Evolutionary conservation across 2,113 vertebrate genomes (phyloP), one percentile per base, ranked within the genome.

Genomic region (Ceyx melanurus): DNA sequence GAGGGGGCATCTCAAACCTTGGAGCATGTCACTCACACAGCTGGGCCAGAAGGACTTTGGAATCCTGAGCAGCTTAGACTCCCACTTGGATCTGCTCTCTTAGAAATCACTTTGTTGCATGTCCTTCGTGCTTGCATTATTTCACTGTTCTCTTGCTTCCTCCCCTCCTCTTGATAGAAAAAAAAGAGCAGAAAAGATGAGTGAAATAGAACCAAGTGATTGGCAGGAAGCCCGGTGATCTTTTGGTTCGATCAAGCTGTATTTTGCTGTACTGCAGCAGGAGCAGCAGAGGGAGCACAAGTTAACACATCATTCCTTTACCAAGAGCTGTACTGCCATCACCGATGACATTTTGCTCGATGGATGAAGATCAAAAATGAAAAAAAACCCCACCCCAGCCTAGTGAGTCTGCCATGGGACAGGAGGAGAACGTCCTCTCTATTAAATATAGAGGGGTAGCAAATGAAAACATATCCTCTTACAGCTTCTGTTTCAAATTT

Each of bases 251-350:
- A 60, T 64, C 51, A 37, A 60, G 51, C 79, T 65, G 57, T 60
- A 11, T 60, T 96, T 89, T 96, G 96, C 92, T 96, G 73, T 96
- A 23, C 91, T 88, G 75, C 95, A 42, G 85, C n/a, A 6, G 84
- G 48, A 93, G 92, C 96, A 96, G 94, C 92, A 96, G 96, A 95
- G 96, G 96, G 96, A 96, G 96, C 96, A 96, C 91, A 96, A 95
- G 95, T 83, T 94, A 96, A 92, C 68, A 46, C 92, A 88, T 93
- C 50, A 37, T 53, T 57, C 61, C 68, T 86, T 86, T 45, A 48
- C 56, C 67, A 15, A 77, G 76, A 53, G 72, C 85, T 37, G 26
- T 18, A 1, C 61, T 88, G 67, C 74, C 91, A 92, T 83, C 40
- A 4, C 51, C 6, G 56, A 65, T 80, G 91, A 33, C 72, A 57